A percentile compares a stretch with the other conserved stretches of the same genome.
These are phyloP conservation scores for Goniozus legneri DNA, from an alignment of 1,140 invertebrate genomes.

Conservation along the genomic window DNA sequence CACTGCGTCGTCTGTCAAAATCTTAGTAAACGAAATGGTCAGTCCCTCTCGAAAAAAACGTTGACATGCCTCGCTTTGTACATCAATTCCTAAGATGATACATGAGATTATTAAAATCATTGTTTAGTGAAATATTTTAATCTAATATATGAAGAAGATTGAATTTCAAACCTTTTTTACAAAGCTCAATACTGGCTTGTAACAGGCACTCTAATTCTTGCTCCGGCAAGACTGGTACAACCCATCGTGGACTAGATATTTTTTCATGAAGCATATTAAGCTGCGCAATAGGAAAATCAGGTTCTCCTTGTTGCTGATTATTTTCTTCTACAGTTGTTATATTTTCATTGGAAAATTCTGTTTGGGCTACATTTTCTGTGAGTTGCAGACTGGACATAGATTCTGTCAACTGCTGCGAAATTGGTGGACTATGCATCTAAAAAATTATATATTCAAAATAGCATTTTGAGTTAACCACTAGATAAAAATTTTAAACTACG, in stretches of 20 bases:
- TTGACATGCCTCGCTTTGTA: constrained; percentile 86
- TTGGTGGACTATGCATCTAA: constrained; percentile 52
- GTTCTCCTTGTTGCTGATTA: constrained; percentile 55
- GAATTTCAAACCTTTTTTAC: constrained; percentile 63
- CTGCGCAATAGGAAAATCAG: constrained; percentile 83
- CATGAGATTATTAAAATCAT: not conserved
- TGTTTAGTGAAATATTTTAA: not conserved
- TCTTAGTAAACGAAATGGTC: constrained; percentile 94
- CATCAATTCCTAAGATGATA: constrained; percentile 71
- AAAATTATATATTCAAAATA: not conserved
- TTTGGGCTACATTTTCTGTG: constrained; percentile 43
- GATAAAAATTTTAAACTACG: constrained; percentile 4
- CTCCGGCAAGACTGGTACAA: constrained; percentile 93
- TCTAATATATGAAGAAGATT: not conserved
- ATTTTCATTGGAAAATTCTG: constrained; percentile 39
- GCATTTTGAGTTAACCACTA: not conserved
- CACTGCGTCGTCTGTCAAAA: constrained; percentile 97
- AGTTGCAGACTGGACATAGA: constrained; percentile 49
- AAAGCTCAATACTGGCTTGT: constrained; percentile 83
- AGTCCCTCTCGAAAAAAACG: constrained; percentile 93
- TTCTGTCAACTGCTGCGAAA: constrained; percentile 49
- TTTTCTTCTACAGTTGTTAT: constrained; percentile 45
- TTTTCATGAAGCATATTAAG: constrained; percentile 89
- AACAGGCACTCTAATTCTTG: constrained; percentile 92
- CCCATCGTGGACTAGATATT: constrained; percentile 92